A percentile compares a stretch with the other conserved stretches of the same genome.
Evolutionary conservation across 2,888 invertebrate genomes (phyloP).

Genomic region (Mimumesa dahlbomi): DNA sequence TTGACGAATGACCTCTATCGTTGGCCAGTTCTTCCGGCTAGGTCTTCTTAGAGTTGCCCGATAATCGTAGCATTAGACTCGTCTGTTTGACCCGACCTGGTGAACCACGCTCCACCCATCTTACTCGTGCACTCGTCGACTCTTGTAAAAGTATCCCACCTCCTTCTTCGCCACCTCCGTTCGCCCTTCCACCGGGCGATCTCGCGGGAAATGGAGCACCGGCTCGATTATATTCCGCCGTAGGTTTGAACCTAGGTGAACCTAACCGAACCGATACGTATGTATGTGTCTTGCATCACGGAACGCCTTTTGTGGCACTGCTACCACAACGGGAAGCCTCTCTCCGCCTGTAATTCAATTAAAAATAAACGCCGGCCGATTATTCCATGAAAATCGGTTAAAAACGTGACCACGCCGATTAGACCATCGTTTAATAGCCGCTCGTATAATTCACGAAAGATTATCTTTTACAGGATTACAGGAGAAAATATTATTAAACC

Average conservation of each 20-base stretch:
- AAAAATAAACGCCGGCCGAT: conserved; percentile 34
- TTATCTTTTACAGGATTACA: conserved; percentile 1
- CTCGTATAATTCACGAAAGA: conserved; percentile 32
- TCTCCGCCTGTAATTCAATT: conserved; percentile 28
- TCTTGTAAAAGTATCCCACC: conserved; percentile 70
- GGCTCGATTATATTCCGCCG: conserved; percentile 67
- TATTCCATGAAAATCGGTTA: conserved; percentile 14
- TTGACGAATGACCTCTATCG: too few relatives aligned
- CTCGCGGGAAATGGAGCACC: conserved; percentile 77
- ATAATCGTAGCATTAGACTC: conserved; percentile 58
- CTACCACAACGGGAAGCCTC: conserved; percentile 40
- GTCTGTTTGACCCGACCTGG: conserved; percentile 74
- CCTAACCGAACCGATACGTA: conserved; percentile 58
- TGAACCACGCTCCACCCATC: conserved; percentile 73
- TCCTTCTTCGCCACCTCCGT: conserved; percentile 26
- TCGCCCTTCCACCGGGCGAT: conserved; percentile 40
- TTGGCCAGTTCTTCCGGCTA: not conserved
- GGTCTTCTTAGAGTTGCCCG: conserved; percentile 11
- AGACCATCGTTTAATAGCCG: conserved; percentile 14
- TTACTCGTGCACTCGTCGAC: conserved; percentile 57
- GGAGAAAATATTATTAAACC: not conserved
- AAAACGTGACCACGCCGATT: too few relatives aligned
- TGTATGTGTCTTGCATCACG: conserved; percentile 53
- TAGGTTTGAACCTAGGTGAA: conserved; percentile 60
- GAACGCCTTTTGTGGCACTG: conserved; percentile 47